A percentile compares a stretch with the other conserved stretches of the same genome.
phyloP scores from a whole-genome alignment of 2,113 vertebrate genomes.

The Procapra przewalskii region DNA sequence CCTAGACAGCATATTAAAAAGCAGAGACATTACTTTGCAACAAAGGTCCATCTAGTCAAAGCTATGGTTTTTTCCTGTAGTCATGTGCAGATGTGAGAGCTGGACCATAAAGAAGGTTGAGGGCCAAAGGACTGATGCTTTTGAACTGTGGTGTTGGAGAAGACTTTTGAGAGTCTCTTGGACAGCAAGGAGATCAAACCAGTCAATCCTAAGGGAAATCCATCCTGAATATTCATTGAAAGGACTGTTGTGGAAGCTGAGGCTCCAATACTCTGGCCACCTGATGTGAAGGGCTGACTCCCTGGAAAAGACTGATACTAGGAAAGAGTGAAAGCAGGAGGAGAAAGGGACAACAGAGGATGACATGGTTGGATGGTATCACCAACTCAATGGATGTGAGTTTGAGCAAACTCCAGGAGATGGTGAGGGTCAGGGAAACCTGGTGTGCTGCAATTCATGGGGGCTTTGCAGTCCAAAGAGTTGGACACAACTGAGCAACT shows the following conservation, averaged over 20 bases:
- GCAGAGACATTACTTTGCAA: not conserved
- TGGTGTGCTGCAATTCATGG: not conserved
- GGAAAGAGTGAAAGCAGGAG: not conserved
- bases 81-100: not conserved
- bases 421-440: not conserved
- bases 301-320: not conserved
- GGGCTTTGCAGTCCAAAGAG: not conserved
- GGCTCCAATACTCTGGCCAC: not conserved
- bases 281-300: not conserved
- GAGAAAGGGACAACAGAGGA: not conserved
- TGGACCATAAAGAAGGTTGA: not conserved
- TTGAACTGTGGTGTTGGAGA: not conserved
- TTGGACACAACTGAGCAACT: not conserved
- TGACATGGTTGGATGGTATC: not conserved
- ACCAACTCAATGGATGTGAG: not conserved
- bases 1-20: not conserved
- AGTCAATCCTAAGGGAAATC: not conserved
- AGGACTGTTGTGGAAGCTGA: not conserved
- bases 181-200: not conserved
- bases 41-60: not conserved
- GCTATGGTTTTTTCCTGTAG: not conserved
- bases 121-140: not conserved
- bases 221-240: not conserved
- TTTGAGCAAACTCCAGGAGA: not conserved
- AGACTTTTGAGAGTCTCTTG: not conserved